Conservation (phyloP, 2,113 vertebrate species). For the Ramphastos sulfuratus region DNA sequence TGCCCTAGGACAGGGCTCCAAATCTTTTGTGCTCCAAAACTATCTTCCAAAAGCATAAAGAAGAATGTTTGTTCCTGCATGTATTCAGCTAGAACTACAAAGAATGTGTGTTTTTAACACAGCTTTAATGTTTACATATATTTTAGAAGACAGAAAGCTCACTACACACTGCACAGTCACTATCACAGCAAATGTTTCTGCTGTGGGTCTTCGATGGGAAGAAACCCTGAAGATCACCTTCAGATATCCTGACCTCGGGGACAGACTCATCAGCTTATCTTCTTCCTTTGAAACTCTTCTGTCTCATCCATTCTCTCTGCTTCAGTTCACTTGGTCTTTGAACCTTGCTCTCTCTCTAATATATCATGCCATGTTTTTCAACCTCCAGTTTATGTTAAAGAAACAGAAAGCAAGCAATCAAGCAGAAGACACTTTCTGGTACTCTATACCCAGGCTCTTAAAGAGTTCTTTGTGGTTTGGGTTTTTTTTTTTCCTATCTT, state of each 20-base stretch:
- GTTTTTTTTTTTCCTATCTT: not conserved
- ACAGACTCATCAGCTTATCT: not conserved
- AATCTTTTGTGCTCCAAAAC: not conserved
- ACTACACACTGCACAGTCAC: not conserved
- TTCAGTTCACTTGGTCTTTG: not conserved
- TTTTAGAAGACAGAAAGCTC: not conserved
- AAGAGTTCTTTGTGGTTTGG: not conserved
- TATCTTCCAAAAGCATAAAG: not conserved
- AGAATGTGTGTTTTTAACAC: not conserved
- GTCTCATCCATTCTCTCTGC: not conserved
- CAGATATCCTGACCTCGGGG: not conserved
- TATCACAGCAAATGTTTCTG: rapidly evolving
- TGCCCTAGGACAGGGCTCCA: not conserved
- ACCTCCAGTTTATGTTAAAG: not conserved
- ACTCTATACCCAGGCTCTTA: not conserved
- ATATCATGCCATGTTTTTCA: not conserved
- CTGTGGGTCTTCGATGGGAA: not conserved
- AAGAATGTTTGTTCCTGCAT: not conserved
- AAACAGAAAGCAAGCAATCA: not conserved
- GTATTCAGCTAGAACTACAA: not conserved
- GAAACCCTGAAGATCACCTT: not conserved
- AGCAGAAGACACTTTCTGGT: rapidly evolving
- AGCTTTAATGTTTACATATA: not conserved
- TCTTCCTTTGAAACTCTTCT: not conserved
- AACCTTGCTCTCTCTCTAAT: not conserved